Percentiles rank a stretch among this genome's conserved stretches.
Evolutionary conservation across 2,888 invertebrate species (phyloP).

Genomic region (Scrobipalpa atriplicella): DNA sequence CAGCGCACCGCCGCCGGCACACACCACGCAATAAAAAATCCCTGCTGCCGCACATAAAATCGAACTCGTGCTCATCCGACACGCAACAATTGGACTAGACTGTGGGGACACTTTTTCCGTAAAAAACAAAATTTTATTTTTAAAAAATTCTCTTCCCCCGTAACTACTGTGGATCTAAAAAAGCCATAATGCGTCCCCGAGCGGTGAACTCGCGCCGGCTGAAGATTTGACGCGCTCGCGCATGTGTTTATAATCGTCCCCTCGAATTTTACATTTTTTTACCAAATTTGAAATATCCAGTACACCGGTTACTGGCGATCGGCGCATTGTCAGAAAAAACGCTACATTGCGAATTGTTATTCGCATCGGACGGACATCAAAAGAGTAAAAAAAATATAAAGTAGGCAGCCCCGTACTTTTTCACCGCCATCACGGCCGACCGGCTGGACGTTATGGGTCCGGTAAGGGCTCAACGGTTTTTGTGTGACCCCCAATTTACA

Average conservation of each 20-base stretch:
- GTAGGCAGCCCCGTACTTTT: constrained; percentile 61
- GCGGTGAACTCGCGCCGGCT: constrained; percentile 76
- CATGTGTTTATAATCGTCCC: constrained; percentile 81
- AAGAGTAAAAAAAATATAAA: constrained; percentile 63
- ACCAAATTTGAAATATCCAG: constrained; percentile 68
- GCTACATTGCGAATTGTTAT: constrained; percentile 66
- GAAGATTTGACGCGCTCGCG: constrained; percentile 82
- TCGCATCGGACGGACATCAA: constrained; percentile 66
- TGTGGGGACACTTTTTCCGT: constrained; percentile 76
- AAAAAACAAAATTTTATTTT: constrained; percentile 79
- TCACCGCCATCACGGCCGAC: constrained; percentile 64
- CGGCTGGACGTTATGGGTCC: constrained; percentile 78
- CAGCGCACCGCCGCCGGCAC: constrained; percentile 51
- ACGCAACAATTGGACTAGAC: constrained; percentile 81
- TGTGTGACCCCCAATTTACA: constrained; percentile 81
- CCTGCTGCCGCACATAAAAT: constrained; percentile 73
- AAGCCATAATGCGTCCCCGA: constrained; percentile 74
- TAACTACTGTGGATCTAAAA: constrained; percentile 71
- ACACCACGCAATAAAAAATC: constrained; percentile 78
- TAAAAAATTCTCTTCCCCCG: constrained; percentile 74
- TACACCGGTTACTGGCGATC: constrained; percentile 69
- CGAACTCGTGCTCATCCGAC: constrained; percentile 81
- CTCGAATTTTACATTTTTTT: constrained; percentile 77
- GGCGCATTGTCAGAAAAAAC: constrained; percentile 57
- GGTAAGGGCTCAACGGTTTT: constrained; percentile 78